A percentile compares a stretch with the other conserved stretches of the same genome.
Conservation (phyloP, 92 coral and sea anemone genomes). For the Blastomussa wellsi region DNA sequence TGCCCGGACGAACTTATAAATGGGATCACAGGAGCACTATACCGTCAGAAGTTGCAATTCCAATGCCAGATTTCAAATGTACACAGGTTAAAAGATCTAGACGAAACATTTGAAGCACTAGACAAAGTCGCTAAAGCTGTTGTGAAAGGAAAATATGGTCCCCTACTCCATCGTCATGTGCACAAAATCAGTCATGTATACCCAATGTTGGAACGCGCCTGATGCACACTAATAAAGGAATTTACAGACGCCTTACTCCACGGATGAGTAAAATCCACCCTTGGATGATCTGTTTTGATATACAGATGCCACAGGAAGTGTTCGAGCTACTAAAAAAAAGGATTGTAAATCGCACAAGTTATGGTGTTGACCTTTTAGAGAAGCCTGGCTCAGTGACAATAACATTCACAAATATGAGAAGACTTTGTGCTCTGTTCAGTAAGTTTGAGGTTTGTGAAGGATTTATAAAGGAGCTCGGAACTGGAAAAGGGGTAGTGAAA, state of each 20-base stretch:
- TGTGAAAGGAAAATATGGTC: conserved; percentile 61
- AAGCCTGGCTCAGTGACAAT: conserved; percentile 31
- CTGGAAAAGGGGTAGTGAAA: conserved; percentile 30
- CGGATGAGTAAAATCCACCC: conserved; percentile 49
- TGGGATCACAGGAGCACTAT: conserved; percentile 36
- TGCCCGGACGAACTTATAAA: conserved; percentile 24
- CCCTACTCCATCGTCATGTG: conserved; percentile 35
- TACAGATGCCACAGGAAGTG: conserved; percentile 33
- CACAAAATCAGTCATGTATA: conserved; percentile 28
- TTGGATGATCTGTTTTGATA: conserved; percentile 32
- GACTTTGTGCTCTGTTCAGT: conserved; percentile 36
- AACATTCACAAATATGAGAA: conserved; percentile 44
- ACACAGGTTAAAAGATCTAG: conserved; percentile 42
- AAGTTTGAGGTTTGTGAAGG: conserved; percentile 39
- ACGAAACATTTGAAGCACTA: conserved; percentile 46
- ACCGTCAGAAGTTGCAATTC: conserved; percentile 46
- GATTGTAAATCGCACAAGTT: conserved; percentile 44
- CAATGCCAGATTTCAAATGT: conserved; percentile 37
- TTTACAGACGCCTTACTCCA: conserved; percentile 12
- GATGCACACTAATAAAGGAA: conserved; percentile 27
- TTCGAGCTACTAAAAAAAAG: conserved; percentile 37
- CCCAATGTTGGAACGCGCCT: conserved; percentile 43
- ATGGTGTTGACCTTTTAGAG: conserved; percentile 49
- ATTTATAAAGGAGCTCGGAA: conserved; percentile 41
- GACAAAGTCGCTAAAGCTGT: conserved; percentile 38